A percentile compares a stretch with the other conserved stretches of the same genome.
Conservation (phyloP, 2,888 invertebrate genomes). For the Cataglyphis albicans region DNA sequence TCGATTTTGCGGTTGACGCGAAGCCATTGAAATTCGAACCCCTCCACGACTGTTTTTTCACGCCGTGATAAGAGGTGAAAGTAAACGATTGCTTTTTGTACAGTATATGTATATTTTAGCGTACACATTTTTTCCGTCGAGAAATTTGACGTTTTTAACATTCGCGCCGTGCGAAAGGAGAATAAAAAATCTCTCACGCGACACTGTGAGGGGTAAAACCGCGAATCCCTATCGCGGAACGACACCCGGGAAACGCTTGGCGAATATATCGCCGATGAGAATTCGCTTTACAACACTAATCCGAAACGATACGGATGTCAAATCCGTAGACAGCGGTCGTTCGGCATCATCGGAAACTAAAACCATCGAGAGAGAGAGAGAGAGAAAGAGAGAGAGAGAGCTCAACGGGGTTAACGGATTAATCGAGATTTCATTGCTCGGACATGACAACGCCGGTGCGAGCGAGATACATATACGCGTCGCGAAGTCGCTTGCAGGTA, state of each 20-base stretch:
- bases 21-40: not conserved
- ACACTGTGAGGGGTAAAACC: not conserved
- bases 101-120: not conserved
- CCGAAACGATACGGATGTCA: slow-evolving; percentile 32
- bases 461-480: not conserved
- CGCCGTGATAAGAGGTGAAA: slow-evolving; percentile 25
- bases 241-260: not conserved
- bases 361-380: not conserved
- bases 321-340: slow-evolving; percentile 32
- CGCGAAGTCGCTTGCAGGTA: slow-evolving; percentile 36
- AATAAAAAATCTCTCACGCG: slow-evolving; percentile 10
- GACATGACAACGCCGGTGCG: not conserved
- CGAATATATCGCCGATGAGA: not conserved
- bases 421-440: slow-evolving; percentile 47
- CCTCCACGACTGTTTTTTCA: slow-evolving; percentile 6
- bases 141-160: not conserved
- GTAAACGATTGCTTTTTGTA: not conserved
- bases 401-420: slow-evolving; percentile 19
- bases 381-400: too few relatives aligned
- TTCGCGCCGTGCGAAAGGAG: not conserved
- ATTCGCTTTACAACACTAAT: slow-evolving; percentile 39
- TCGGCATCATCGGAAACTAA: slow-evolving; percentile 17
- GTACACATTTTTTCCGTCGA: not conserved
- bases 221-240: not conserved
- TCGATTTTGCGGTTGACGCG: slow-evolving; percentile 7